A percentile compares a stretch with the other conserved stretches of the same genome.
Evolutionary conservation across 2,797 vertebrate species (phyloP).

Genomic region (Lagocephalus sceleratus): DNA sequence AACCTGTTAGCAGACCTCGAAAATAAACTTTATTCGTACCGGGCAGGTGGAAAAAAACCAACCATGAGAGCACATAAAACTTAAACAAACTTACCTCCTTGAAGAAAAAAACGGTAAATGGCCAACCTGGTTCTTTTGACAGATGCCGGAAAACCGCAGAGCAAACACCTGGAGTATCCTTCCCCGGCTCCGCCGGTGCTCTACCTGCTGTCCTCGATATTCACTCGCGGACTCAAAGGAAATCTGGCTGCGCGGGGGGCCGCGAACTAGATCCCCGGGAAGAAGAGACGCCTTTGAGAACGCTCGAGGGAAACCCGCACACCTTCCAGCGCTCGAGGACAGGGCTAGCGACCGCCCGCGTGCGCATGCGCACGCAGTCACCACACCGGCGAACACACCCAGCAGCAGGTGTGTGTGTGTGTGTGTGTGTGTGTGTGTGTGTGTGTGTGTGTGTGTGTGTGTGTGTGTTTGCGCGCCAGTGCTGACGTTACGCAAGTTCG

Average conservation of each 20-base stretch:
- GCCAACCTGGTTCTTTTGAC: conserved; percentile 11
- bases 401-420: not conserved
- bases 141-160: not conserved
- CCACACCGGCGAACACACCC: conserved; percentile 8
- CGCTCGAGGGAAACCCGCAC: too few species aligned
- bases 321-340: conserved; percentile 10
- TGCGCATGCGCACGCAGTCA: conserved; percentile 16
- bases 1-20: not conserved
- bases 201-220: not conserved
- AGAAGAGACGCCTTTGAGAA: too few species aligned
- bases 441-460: not conserved
- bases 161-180: conserved; percentile 4
- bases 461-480: not conserved
- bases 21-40: not conserved
- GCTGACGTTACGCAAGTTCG: not conserved
- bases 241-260: too few species aligned
- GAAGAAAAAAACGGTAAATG: conserved; percentile 13
- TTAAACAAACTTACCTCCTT: conserved; percentile 36
- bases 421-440: not conserved
- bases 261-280: too few species aligned
- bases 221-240: not conserved
- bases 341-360: conserved; percentile 11
- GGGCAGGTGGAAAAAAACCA: not conserved
- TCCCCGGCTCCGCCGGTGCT: not conserved
- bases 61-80: not conserved